A percentile compares a stretch with the other conserved stretches of the same genome.
phyloP scores from a whole-genome alignment of 2,113 vertebrate genomes.

The Hippotragus niger region DNA sequence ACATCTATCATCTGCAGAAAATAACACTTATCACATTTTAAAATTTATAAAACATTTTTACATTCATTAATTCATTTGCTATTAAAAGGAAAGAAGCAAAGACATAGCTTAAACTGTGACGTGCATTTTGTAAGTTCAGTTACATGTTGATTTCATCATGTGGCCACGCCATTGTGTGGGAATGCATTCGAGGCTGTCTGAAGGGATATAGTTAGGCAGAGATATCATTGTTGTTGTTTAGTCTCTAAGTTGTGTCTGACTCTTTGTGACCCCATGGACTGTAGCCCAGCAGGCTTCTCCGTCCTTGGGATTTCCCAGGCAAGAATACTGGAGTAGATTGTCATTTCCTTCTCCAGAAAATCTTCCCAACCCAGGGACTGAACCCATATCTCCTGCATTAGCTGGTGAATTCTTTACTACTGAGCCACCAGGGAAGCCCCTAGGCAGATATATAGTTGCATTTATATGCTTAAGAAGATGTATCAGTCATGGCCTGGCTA shows the following conservation, averaged over 20 bases:
- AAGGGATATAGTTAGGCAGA: background rate
- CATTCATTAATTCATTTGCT: background rate
- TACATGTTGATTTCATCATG: background rate
- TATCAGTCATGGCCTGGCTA: background rate
- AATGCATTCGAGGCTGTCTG: background rate
- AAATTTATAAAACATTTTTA: constrained; percentile 11
- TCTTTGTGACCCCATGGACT: background rate
- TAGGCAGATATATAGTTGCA: background rate
- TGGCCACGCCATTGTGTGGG: rapidly evolving
- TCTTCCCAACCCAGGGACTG: background rate
- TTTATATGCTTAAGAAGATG: background rate
- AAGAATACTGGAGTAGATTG: background rate
- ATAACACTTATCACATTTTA: constrained; percentile 37
- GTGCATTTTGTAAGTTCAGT: background rate
- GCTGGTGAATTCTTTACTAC: background rate
- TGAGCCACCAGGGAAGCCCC: background rate
- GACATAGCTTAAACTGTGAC: background rate
- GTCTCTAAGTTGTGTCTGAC: background rate
- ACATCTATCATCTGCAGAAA: constrained; percentile 24
- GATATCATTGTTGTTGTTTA: background rate
- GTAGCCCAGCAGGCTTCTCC: background rate
- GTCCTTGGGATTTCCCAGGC: background rate
- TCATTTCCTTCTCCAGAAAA: background rate
- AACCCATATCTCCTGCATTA: background rate
- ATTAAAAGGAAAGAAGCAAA: background rate